These are phyloP conservation scores for Atta texana DNA, from an alignment of 1,140 invertebrate species.

Conservation along the genomic window DNA sequence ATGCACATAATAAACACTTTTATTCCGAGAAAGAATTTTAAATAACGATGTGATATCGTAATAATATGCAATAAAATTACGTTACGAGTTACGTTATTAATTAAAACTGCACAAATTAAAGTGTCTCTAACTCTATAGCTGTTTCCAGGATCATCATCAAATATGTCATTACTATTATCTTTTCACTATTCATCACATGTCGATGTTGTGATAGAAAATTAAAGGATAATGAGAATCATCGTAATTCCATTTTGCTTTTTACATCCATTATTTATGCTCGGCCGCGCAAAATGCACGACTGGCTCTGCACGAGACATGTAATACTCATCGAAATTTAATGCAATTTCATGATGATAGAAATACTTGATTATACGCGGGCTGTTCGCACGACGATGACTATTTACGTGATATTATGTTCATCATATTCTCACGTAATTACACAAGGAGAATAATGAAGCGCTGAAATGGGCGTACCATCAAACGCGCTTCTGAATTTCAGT, in stretches of 20 bases:
- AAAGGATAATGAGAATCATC: slow-evolving; percentile 38
- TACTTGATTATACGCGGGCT: slow-evolving; percentile 16
- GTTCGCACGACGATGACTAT: slow-evolving; percentile 35
- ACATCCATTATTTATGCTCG: slow-evolving; percentile 7
- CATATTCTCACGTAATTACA: slow-evolving; percentile 27
- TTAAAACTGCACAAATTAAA: slow-evolving; percentile 6
- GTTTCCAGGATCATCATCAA: not conserved
- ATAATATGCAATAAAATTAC: not conserved
- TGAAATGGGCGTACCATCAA: not conserved
- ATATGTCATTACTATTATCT: slow-evolving; percentile 10
- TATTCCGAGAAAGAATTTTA: not conserved
- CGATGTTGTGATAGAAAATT: slow-evolving; percentile 18
- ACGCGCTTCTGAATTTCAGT: slow-evolving; percentile 55
- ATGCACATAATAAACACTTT: not conserved
- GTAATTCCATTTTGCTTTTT: slow-evolving; percentile 56
- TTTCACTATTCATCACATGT: slow-evolving; percentile 1
- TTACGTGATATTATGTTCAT: slow-evolving; percentile 37
- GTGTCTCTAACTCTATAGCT: not conserved
- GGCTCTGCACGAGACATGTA: not conserved
- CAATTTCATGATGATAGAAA: slow-evolving; percentile 44
- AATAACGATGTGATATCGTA: not conserved
- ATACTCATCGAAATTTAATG: slow-evolving; percentile 28
- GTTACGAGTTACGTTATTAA: not conserved
- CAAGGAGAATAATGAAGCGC: slow-evolving; percentile 24
- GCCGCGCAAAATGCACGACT: not conserved